Base-by-base conservation (phyloP, 2,113 vertebrate species). In the Anoura caudifer region DNA sequence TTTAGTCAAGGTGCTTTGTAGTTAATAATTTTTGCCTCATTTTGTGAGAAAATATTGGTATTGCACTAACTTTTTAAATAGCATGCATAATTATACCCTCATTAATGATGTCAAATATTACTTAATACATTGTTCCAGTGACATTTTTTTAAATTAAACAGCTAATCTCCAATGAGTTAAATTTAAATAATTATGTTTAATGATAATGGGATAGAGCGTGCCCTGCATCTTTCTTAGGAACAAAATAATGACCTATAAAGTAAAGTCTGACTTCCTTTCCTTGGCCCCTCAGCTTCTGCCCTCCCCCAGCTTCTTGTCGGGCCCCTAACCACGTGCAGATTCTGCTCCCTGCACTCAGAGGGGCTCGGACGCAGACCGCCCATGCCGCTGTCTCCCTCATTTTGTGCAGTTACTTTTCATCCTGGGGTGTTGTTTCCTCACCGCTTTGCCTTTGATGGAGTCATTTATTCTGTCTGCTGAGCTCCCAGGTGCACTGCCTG, bases 91-190 rank as follows among this genome's bases (percentile, higher is more conserved):
- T 98, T 97, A 97, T 94, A 87, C 69, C 77, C 95, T 97, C 87
- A 92, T 97, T 97, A 98, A 97, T 95, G 92, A 94, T 96, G 86
- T 88, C 87, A 97, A 97, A 97, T 96, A 96, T 96, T 95, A 96
- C 90, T 95, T 95, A 96, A 97, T 94, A 95, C 85, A 89, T 87
- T 79, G 80, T 54, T 95, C 90, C 70, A 95, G 95, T 97, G 93
- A 97, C 89, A 83, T 94, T 94, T 91, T 95, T 95, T 95, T 26
- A 89, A 97, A 97, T 97, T 93, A 91, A 94, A 93, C 92, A 90
- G 92, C 96, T 96, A 89, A 97, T 96, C 90, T 93, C 54, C 19
- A 95, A 84, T 84, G 93, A 84, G 87, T 95, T 95, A 84, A 86
- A 93, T 95, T 97, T 97, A 95, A 96, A 95, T 97, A 96, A 97